Evolutionary conservation across 1,140 invertebrate species (phyloP).

Genomic region (Maniola jurtina): DNA sequence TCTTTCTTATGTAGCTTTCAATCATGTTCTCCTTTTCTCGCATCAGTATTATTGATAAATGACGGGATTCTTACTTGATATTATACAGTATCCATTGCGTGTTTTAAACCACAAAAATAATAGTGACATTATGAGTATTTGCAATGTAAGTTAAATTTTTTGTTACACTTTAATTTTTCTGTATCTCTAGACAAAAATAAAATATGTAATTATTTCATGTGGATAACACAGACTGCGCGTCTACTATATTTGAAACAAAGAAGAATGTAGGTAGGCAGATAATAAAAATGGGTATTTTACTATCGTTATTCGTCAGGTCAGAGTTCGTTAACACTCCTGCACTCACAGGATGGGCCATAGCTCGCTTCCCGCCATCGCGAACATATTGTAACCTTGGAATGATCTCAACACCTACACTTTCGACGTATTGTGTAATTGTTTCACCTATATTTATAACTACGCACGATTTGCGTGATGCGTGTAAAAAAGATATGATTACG

Average conservation of each 20-base stretch:
- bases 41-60: constrained; percentile 50
- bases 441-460: constrained; percentile 50
- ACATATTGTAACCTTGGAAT: constrained; percentile 56
- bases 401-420: constrained; percentile 57
- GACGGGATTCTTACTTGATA: constrained; percentile 21
- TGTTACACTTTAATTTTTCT: neutral
- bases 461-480: constrained; percentile 42
- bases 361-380: constrained; percentile 56
- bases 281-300: constrained; percentile 19
- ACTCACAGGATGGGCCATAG: constrained; percentile 29
- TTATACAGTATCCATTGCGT: constrained; percentile 28
- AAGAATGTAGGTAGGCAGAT: neutral
- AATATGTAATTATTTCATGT: constrained; percentile 9
- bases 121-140: constrained; percentile 4
- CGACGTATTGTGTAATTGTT: constrained; percentile 62
- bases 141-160: constrained; percentile 21
- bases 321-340: constrained; percentile 25
- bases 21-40: constrained; percentile 44
- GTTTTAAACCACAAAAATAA: constrained; percentile 11
- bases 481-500: constrained; percentile 31
- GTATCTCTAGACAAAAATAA: neutral
- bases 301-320: constrained; percentile 12
- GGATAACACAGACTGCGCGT: constrained; percentile 43
- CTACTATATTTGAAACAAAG: constrained; percentile 41
- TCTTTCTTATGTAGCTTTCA: neutral